Conservation (phyloP, 2,113 vertebrate genomes). For the Marcusenius ussheri region DNA sequence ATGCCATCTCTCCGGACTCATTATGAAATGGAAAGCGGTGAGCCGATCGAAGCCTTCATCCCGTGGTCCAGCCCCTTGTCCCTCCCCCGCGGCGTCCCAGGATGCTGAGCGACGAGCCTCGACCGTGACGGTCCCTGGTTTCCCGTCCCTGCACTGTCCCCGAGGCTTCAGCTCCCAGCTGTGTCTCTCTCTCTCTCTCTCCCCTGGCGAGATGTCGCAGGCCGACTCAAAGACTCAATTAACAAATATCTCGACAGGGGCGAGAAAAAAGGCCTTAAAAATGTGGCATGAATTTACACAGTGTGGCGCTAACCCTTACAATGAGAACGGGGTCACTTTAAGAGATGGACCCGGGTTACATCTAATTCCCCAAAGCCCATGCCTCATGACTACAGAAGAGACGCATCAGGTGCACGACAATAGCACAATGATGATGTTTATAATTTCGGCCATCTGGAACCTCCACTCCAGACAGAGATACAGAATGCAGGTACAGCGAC, state of each 20-base stretch:
- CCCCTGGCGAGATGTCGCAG: not conserved
- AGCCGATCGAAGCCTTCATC: slow-evolving; percentile 50
- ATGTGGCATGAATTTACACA: not conserved
- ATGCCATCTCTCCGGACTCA: slow-evolving; percentile 9
- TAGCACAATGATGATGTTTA: not conserved
- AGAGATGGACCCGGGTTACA: not conserved
- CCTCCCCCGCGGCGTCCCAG: slow-evolving; percentile 35
- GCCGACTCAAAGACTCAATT: not conserved
- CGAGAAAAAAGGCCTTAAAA: not conserved
- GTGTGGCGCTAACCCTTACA: not conserved
- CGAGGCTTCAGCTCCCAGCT: not conserved
- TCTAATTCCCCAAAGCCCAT: not conserved
- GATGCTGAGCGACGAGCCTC: slow-evolving; percentile 31
- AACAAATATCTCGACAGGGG: not conserved
- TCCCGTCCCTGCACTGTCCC: slow-evolving; percentile 29
- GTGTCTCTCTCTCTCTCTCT: not conserved
- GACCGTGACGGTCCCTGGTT: not conserved
- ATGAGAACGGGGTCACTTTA: not conserved
- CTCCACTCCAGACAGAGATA: not conserved
- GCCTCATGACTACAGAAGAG: not conserved
- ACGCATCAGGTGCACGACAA: not conserved
- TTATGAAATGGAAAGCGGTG: slow-evolving; percentile 50
- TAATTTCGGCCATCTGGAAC: not conserved
- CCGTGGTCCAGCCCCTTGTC: not conserved
- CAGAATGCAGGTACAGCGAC: not conserved